phyloP scores from a whole-genome alignment of 1,140 invertebrate genomes.

The Euwallacea fornicatus region DNA sequence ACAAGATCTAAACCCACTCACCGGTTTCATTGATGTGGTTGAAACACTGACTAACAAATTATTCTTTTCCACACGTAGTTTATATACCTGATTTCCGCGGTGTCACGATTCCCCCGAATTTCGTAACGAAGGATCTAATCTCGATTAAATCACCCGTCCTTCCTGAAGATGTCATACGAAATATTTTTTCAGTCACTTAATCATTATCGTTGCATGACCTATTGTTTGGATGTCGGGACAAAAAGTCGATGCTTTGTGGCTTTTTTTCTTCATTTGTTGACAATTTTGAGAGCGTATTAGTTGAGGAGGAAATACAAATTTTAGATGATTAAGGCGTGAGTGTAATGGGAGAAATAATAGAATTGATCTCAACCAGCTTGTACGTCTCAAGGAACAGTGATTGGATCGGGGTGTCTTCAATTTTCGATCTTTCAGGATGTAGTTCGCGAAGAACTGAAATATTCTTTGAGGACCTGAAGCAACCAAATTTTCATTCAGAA shows the following conservation, averaged over 20 bases:
- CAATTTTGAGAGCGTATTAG: too few relatives aligned
- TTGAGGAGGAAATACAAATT: too few relatives aligned
- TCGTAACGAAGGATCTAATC: conserved; percentile 6
- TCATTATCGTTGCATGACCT: conserved; percentile 11
- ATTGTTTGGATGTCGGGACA: not conserved
- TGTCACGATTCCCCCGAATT: conserved; percentile 21
- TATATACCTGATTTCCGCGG: conserved; percentile 25
- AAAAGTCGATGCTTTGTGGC: not conserved
- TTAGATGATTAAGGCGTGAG: too few relatives aligned
- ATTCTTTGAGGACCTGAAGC: too few relatives aligned
- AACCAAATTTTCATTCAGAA: too few relatives aligned
- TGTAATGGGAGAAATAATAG: too few relatives aligned
- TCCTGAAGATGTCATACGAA: conserved; percentile 8
- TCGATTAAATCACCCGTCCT: conserved; percentile 11
- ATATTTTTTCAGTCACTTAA: conserved; percentile 2
- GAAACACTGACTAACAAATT: conserved; percentile 24
- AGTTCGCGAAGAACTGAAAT: too few relatives aligned
- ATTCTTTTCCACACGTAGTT: conserved; percentile 10
- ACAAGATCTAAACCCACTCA: conserved; percentile 19
- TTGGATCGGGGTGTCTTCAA: too few relatives aligned
- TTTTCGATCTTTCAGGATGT: too few relatives aligned
- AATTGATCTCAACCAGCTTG: too few relatives aligned
- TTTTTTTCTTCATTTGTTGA: not conserved
- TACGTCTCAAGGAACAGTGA: too few relatives aligned
- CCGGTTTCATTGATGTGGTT: conserved; percentile 32